Percentiles rank a stretch among this genome's conserved stretches.
phyloP scores from a whole-genome alignment of 2,888 invertebrate genomes.

The Ypsolopha scabrella region DNA sequence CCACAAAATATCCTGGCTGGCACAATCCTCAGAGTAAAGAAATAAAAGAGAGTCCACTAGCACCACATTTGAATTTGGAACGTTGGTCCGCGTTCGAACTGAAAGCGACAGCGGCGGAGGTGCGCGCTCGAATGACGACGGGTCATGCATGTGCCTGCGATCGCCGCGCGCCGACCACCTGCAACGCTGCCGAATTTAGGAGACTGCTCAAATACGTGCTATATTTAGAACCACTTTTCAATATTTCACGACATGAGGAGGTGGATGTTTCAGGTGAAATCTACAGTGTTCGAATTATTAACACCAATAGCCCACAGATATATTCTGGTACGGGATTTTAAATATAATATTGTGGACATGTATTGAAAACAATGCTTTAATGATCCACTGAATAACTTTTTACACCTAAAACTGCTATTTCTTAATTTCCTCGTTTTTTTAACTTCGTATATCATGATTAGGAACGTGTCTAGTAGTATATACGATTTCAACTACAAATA shows the following conservation, averaged over 20 bases:
- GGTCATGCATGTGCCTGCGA: conserved; percentile 42
- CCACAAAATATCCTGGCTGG: conserved; percentile 31
- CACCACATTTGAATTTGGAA: conserved; percentile 40
- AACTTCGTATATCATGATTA: too few relatives aligned
- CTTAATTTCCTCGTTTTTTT: too few relatives aligned
- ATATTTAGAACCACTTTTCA: conserved; percentile 5
- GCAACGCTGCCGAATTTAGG: conserved; percentile 46
- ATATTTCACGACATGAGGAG: not conserved
- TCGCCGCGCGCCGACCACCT: conserved; percentile 29
- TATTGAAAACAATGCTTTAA: too few relatives aligned
- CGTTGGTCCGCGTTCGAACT: conserved; percentile 37
- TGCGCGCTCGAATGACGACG: conserved; percentile 63
- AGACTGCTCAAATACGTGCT: conserved; percentile 4
- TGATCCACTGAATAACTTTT: too few relatives aligned
- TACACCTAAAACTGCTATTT: too few relatives aligned
- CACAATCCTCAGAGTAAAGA: conserved; percentile 41
- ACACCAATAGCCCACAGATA: too few relatives aligned
- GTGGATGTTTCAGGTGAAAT: too few relatives aligned
- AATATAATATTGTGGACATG: too few relatives aligned
- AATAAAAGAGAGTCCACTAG: conserved; percentile 25
- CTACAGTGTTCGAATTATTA: too few relatives aligned
- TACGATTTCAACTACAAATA: too few relatives aligned
- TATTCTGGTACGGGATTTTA: too few relatives aligned
- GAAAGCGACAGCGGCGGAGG: conserved; percentile 54
- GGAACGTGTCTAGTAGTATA: too few relatives aligned